Conservation (phyloP, 2,113 vertebrate species). For the Gavialis gangeticus region DNA sequence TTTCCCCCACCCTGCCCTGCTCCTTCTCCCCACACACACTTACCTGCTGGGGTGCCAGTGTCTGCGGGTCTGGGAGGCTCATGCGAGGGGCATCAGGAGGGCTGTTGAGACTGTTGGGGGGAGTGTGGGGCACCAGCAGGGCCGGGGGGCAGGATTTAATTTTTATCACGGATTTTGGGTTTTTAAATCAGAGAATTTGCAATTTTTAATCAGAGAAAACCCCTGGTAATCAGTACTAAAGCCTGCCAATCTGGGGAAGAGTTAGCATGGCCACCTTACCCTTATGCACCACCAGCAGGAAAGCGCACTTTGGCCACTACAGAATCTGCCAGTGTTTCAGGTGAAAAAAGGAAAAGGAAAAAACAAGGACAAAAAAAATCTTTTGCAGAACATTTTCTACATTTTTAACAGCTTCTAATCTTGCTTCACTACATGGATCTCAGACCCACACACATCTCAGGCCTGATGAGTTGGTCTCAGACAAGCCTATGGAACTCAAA, state of each 20-base stretch:
- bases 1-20: too few species aligned
- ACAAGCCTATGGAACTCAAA: background rate
- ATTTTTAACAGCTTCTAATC: background rate
- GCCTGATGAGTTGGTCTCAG: background rate
- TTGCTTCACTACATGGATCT: background rate
- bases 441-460: background rate
- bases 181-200: too few species aligned
- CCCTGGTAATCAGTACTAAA: background rate
- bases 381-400: background rate
- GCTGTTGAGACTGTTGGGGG: too few species aligned
- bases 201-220: too few species aligned
- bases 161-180: too few species aligned
- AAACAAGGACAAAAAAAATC: accelerated
- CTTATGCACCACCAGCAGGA: background rate
- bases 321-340: background rate
- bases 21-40: too few species aligned
- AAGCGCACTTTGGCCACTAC: background rate
- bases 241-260: background rate
- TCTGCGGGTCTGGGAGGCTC: too few species aligned
- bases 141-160: too few species aligned
- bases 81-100: too few species aligned
- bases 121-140: too few species aligned
- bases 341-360: background rate
- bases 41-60: too few species aligned
- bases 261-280: background rate